Percentiles rank a stretch among this genome's conserved stretches.
Conservation (phyloP, 2,113 vertebrate genomes). For the Epinephelus lanceolatus region DNA sequence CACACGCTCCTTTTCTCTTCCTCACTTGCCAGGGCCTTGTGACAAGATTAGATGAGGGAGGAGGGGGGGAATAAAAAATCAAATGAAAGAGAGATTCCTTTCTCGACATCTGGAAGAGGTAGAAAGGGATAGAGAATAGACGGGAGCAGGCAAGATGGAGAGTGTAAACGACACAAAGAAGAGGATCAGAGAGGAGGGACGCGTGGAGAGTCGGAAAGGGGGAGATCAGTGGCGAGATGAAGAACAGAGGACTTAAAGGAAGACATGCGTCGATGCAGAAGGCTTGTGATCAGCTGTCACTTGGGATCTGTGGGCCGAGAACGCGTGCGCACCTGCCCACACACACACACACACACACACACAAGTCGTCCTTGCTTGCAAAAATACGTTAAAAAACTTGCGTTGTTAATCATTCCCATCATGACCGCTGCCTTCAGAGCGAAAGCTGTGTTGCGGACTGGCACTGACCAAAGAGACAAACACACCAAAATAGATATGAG, state of each 20-base stretch:
- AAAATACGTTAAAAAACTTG: neutral
- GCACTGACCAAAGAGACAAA: slow-evolving; percentile 36
- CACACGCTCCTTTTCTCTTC: slow-evolving; percentile 41
- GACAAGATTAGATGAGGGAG: slow-evolving; percentile 66
- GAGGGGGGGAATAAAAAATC: slow-evolving; percentile 26
- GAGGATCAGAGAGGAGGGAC: slow-evolving; percentile 67
- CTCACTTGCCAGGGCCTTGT: slow-evolving; percentile 49
- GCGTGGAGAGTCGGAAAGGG: slow-evolving; percentile 34
- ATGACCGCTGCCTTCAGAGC: slow-evolving; percentile 11
- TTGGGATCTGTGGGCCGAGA: slow-evolving; percentile 38
- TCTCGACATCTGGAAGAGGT: slow-evolving; percentile 51
- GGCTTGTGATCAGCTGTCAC: slow-evolving; percentile 65
- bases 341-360: slow-evolving; percentile 32
- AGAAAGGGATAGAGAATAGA: slow-evolving; percentile 46
- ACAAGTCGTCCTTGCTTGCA: neutral
- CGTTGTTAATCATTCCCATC: slow-evolving; percentile 35
- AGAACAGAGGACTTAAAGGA: slow-evolving; percentile 51
- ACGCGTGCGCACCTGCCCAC: slow-evolving; percentile 13
- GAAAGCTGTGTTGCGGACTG: slow-evolving; percentile 18
- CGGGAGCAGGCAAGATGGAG: slow-evolving; percentile 43
- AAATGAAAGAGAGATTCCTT: slow-evolving; percentile 55
- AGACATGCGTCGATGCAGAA: slow-evolving; percentile 30
- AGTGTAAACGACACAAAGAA: slow-evolving; percentile 71
- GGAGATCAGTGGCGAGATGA: slow-evolving; percentile 62
- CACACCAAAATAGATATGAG: slow-evolving; percentile 47